Percentiles rank a stretch among this genome's conserved stretches.
Conservation (phyloP, 2,797 vertebrate species). For the Erethizon dorsatum region DNA sequence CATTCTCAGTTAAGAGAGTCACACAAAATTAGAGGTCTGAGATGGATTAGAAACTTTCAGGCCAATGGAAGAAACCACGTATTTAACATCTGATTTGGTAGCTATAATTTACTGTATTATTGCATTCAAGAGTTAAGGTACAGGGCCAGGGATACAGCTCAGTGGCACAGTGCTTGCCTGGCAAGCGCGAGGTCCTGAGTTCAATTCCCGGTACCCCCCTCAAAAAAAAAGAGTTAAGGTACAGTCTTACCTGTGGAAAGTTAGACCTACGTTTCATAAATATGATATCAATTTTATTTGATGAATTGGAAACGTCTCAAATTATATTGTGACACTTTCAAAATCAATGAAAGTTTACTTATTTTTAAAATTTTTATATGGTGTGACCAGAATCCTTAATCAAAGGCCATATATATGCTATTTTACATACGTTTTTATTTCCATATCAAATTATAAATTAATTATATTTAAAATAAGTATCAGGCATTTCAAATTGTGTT, state of each 20-base stretch:
- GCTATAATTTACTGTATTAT: not conserved
- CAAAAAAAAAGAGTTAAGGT: not conserved
- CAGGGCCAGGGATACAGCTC: too few species aligned
- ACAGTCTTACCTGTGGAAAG: not conserved
- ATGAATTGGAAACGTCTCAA: not conserved
- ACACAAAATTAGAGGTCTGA: not conserved
- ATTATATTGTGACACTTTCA: not conserved
- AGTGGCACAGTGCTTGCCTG: too few species aligned
- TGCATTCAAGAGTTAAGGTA: not conserved
- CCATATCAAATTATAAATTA: not conserved
- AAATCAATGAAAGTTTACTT: not conserved
- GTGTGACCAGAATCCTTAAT: not conserved
- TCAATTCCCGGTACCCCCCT: too few species aligned
- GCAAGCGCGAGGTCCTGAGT: too few species aligned
- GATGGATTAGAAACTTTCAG: too few species aligned
- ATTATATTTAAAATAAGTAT: conserved; percentile 42
- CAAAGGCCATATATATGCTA: not conserved
- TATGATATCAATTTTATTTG: not conserved
- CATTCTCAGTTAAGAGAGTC: not conserved
- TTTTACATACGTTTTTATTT: not conserved
- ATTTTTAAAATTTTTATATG: not conserved
- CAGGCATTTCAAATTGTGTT: conserved; percentile 36
- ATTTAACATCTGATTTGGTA: not conserved
- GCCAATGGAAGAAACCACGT: not conserved
- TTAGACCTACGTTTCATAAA: not conserved